Evolutionary conservation across 1,140 invertebrate genomes (phyloP).

Genomic region (Hycleus phaleratus): DNA sequence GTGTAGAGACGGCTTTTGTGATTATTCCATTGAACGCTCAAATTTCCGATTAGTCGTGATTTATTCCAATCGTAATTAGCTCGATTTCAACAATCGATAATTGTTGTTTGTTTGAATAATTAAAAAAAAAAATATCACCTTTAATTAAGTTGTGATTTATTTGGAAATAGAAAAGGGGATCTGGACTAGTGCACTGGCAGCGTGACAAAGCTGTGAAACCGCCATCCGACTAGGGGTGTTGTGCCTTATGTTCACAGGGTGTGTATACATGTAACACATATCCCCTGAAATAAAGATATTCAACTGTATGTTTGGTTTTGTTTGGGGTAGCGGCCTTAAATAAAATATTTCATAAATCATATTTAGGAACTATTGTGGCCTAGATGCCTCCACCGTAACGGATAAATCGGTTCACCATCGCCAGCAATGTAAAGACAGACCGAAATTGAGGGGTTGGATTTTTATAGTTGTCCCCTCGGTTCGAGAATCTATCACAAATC

Average conservation of each 20-base stretch:
- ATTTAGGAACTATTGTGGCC: constrained; percentile 21
- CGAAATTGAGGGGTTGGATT: no score
- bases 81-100: no score
- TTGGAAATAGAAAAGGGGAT: background rate
- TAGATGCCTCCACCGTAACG: constrained; percentile 10
- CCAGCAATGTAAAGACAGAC: no score
- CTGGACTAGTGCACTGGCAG: background rate
- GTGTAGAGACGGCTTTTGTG: constrained; percentile 6
- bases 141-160: constrained; percentile 8
- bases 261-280: constrained; percentile 10
- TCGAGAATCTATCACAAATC: no score
- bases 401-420: constrained; percentile 8
- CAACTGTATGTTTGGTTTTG: constrained; percentile 11
- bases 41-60: no score
- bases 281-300: constrained; percentile 12
- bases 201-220: constrained; percentile 10
- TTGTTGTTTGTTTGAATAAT: no score
- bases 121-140: no score
- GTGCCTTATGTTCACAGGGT: constrained; percentile 13
- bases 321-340: constrained; percentile 12
- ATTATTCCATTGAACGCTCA: background rate
- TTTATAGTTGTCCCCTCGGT: no score
- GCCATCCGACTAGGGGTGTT: background rate
- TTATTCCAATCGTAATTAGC: no score
- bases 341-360: constrained; percentile 26